Evolutionary conservation across 2,797 vertebrate species (phyloP).

Genomic region (Argya squamiceps): DNA sequence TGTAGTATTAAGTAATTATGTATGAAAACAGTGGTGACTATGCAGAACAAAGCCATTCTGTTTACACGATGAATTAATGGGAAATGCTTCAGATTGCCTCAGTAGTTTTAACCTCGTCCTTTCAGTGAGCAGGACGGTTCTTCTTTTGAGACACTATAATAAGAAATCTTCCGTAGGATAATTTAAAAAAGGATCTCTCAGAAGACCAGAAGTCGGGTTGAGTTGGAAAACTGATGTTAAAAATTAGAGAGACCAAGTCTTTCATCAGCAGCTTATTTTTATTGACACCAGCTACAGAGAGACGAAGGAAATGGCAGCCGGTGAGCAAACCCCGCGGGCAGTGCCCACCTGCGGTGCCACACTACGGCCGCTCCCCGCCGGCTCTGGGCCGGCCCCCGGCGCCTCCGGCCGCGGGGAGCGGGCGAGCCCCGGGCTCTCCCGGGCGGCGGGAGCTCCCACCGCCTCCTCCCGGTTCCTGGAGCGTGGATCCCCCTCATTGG

Average conservation of each 20-base stretch:
- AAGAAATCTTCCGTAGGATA: not conserved
- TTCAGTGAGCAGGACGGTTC: not conserved
- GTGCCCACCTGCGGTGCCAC: rapidly evolving
- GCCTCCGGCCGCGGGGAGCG: not conserved
- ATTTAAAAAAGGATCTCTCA: not conserved
- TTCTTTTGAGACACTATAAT: not conserved
- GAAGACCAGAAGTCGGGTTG: rapidly evolving
- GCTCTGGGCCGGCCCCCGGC: rapidly evolving
- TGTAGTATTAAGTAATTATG: not conserved
- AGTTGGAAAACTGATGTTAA: not conserved
- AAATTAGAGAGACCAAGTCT: not conserved
- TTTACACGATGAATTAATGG: rapidly evolving
- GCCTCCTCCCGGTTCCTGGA: not conserved
- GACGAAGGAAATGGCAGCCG: not conserved
- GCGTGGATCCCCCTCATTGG: not conserved
- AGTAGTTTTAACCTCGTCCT: not conserved
- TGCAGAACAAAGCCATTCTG: not conserved
- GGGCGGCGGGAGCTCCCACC: too few relatives aligned
- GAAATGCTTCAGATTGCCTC: not conserved
- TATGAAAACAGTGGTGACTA: not conserved
- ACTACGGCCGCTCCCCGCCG: rapidly evolving
- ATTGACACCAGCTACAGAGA: not conserved
- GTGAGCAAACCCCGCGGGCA: not conserved
- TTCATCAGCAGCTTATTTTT: not conserved
- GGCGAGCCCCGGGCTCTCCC: rapidly evolving